These are phyloP conservation scores for Euschistus heros DNA, from an alignment of 1,140 invertebrate genomes.

Conservation along the genomic window DNA sequence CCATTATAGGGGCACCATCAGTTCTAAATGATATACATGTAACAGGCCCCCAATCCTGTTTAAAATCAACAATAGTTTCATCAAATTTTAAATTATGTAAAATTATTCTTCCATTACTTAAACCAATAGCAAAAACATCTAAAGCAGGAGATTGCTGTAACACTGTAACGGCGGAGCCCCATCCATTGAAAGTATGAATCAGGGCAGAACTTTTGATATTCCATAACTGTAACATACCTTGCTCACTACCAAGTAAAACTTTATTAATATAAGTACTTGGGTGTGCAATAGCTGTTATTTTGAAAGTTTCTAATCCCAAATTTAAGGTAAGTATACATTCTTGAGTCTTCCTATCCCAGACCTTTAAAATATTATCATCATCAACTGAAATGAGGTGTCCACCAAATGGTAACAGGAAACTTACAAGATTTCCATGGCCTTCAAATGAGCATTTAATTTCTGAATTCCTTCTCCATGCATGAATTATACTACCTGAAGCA, in stretches of 20 bases:
- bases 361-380: slow-evolving; percentile 57
- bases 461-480: slow-evolving; percentile 76
- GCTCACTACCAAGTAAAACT: slow-evolving; percentile 79
- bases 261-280: slow-evolving; percentile 92
- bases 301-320: slow-evolving; percentile 62
- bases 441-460: slow-evolving; percentile 74
- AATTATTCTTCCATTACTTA: slow-evolving; percentile 69
- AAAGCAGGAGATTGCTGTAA: slow-evolving; percentile 77
- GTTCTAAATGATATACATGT: slow-evolving; percentile 75
- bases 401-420: slow-evolving; percentile 77
- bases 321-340: slow-evolving; percentile 51
- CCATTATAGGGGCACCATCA: slow-evolving; percentile 77
- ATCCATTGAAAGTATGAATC: slow-evolving; percentile 72
- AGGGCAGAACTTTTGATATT: slow-evolving; percentile 72
- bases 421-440: slow-evolving; percentile 61
- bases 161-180: slow-evolving; percentile 55
- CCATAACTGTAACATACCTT: slow-evolving; percentile 82
- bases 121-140: slow-evolving; percentile 79
- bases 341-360: slow-evolving; percentile 78
- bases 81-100: slow-evolving; percentile 85
- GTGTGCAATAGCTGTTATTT: slow-evolving; percentile 70
- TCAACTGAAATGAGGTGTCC: slow-evolving; percentile 77
- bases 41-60: slow-evolving; percentile 87
- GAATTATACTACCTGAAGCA: slow-evolving; percentile 62
- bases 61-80: slow-evolving; percentile 71